phyloP scores from a whole-genome alignment of 1,140 invertebrate species.

The Tyrophagus putrescentiae region DNA sequence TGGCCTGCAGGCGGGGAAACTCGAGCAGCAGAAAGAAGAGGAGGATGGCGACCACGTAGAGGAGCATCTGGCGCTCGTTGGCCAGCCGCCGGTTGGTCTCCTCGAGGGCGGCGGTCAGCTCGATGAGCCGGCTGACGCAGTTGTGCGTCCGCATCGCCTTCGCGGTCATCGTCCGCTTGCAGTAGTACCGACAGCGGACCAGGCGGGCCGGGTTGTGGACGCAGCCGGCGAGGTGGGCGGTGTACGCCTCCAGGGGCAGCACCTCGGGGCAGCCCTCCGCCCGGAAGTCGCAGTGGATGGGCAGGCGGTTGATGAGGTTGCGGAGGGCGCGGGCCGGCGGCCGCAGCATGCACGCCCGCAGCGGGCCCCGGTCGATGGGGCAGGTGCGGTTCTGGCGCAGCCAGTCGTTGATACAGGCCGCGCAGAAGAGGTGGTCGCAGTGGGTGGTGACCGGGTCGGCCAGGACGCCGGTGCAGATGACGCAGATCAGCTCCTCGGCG shows the following conservation, averaged over 20 bases:
- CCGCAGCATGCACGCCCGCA: not conserved
- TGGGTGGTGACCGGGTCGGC: constrained; percentile 10
- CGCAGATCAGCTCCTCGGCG: constrained; percentile 13
- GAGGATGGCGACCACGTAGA: not conserved
- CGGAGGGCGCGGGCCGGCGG: constrained; percentile 6
- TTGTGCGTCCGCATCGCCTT: not conserved
- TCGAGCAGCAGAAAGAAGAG: not conserved
- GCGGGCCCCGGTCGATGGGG: constrained; percentile 7
- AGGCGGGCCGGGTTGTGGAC: not conserved
- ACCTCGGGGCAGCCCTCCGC: not conserved
- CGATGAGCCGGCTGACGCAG: not conserved
- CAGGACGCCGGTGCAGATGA: constrained; percentile 9
- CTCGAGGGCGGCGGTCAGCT: not conserved
- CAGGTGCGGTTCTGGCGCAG: not conserved
- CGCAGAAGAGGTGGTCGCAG: constrained; percentile 17
- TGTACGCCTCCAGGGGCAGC: not conserved
- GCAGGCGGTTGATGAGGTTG: not conserved
- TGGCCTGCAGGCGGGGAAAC: no score
- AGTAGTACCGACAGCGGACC: not conserved
- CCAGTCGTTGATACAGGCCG: constrained; percentile 14
- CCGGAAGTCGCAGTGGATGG: constrained; percentile 3
- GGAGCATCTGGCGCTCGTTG: not conserved
- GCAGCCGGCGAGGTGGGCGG: not conserved
- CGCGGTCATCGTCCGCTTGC: constrained; percentile 12
- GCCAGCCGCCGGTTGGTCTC: not conserved